These are phyloP conservation scores for Scarus forsteni DNA, from an alignment of 2,797 vertebrate genomes.

Conservation along the genomic window DNA sequence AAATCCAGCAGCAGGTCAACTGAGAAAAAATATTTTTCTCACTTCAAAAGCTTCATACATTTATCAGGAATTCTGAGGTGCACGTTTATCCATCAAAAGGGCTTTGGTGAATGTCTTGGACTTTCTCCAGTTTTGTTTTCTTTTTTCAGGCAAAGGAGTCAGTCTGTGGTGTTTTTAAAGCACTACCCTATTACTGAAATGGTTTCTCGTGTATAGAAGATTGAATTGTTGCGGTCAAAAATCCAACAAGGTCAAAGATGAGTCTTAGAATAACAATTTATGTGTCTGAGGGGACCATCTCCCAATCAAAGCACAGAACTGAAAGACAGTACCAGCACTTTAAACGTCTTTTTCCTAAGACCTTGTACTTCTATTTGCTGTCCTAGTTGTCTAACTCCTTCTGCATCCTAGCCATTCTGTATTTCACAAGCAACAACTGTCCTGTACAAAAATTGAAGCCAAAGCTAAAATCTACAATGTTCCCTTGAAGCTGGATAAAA, in stretches of 20 bases:
- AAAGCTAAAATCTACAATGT: neutral
- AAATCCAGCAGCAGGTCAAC: neutral
- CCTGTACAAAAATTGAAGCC: neutral
- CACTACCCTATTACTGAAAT: neutral
- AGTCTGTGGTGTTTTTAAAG: neutral
- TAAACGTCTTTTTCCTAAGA: slow-evolving; percentile 14
- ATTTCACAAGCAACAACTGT: neutral
- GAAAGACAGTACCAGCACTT: slow-evolving; percentile 21
- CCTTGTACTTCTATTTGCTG: slow-evolving; percentile 22
- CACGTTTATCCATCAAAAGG: neutral
- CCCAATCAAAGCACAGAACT: slow-evolving; percentile 5
- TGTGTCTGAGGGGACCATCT: neutral
- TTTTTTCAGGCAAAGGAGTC: neutral
- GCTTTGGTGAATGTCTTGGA: neutral
- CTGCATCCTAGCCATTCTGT: slow-evolving; percentile 22
- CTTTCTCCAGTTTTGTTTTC: neutral
- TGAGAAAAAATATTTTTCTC: neutral
- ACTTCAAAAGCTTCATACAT: slow-evolving; percentile 1
- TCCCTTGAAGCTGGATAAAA: no score
- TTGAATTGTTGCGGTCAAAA: neutral
- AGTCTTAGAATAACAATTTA: slow-evolving; percentile 10
- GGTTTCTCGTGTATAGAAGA: slow-evolving; percentile 5
- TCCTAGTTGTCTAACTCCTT: slow-evolving; percentile 28
- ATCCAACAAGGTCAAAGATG: slow-evolving; percentile 8
- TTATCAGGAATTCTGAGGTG: neutral